Conservation (phyloP, 2,888 invertebrate genomes). For the Nebria salina region DNA sequence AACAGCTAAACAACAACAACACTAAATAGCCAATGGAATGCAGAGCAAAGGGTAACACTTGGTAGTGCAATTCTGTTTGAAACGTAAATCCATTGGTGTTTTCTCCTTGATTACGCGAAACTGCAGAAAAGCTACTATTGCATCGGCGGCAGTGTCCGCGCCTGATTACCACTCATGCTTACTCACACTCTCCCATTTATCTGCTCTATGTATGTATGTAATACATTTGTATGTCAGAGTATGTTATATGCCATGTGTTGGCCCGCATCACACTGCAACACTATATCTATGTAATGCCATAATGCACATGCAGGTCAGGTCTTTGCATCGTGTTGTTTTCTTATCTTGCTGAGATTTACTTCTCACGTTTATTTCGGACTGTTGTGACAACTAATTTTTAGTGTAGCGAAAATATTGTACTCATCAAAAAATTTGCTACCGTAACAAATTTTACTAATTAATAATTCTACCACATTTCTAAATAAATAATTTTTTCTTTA, state of each 20-base stretch:
- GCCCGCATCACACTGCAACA: background rate
- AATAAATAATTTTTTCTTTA: no score
- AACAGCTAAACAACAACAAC: background rate
- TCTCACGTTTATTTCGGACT: no score
- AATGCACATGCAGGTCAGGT: background rate
- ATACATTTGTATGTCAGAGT: no score
- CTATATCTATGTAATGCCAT: background rate
- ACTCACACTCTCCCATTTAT: background rate
- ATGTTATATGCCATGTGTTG: background rate
- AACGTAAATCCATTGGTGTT: slow-evolving; percentile 1
- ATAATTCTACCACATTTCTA: no score
- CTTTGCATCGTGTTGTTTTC: background rate
- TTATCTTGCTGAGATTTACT: no score
- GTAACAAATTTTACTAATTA: no score
- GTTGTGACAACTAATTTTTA: no score
- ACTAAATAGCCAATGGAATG: background rate
- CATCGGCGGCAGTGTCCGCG: background rate
- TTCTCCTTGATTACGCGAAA: background rate
- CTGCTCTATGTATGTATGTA: background rate
- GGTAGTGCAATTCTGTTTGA: background rate
- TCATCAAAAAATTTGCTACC: no score
- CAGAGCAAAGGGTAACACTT: background rate
- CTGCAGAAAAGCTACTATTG: background rate
- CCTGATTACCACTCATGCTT: background rate
- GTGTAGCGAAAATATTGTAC: no score